Conservation (phyloP, 2,888 invertebrate genomes). For the Frankliniella intonsa region DNA sequence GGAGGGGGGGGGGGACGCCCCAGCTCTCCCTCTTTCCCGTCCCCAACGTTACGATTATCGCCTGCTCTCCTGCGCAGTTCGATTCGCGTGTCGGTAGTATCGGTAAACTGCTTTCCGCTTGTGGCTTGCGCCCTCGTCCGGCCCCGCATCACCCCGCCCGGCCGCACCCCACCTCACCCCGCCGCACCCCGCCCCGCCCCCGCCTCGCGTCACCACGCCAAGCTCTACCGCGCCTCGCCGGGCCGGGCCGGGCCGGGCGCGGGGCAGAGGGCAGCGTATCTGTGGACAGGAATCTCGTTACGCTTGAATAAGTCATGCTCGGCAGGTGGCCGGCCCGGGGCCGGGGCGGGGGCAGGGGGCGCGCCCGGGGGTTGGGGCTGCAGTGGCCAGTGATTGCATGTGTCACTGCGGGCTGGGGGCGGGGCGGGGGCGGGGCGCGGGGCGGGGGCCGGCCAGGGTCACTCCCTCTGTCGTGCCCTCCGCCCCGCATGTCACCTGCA, state of each 20-base stretch:
- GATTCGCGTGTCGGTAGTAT: conserved; percentile 29
- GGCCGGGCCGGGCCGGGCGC: not conserved
- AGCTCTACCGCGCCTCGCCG: conserved; percentile 13
- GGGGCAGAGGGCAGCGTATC: not conserved
- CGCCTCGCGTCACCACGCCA: not conserved
- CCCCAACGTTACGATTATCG: not conserved
- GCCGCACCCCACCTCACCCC: not conserved
- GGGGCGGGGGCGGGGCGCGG: not conserved
- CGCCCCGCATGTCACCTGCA: not conserved
- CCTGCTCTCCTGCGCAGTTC: not conserved
- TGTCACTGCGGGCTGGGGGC: not conserved
- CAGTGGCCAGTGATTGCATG: not conserved
- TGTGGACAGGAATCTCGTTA: conserved; percentile 24
- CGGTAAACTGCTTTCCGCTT: not conserved
- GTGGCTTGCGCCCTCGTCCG: not conserved
- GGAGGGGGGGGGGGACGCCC: too few species aligned
- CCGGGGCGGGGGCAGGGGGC: not conserved
- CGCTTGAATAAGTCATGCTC: conserved; percentile 2
- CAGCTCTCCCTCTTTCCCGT: not conserved
- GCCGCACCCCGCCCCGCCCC: not conserved
- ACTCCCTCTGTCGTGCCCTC: too few species aligned
- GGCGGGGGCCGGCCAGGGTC: not conserved
- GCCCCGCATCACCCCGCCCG: not conserved
- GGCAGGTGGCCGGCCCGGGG: not conserved
- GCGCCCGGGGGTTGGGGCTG: conserved; percentile 9